phyloP scores from a whole-genome alignment of 2,113 vertebrate species.

The Prunella himalayana region DNA sequence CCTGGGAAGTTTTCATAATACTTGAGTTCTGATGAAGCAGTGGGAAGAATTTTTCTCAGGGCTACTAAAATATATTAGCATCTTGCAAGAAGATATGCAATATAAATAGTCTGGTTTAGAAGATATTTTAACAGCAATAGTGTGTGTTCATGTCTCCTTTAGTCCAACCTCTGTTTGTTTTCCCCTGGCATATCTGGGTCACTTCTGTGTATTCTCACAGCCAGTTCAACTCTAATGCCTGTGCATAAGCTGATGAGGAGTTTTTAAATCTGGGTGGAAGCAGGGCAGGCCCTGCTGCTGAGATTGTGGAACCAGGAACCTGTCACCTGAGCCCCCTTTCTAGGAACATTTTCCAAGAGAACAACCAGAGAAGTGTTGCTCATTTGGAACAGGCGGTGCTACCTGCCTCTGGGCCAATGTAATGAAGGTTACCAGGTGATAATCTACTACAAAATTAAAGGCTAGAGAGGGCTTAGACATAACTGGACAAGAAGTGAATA shows the following conservation, averaged over 20 bases:
- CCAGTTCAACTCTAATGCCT: neutral
- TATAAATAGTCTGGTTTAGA: neutral
- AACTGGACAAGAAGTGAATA: neutral
- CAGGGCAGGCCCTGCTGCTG: neutral
- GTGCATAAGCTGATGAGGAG: neutral
- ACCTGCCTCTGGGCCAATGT: rapidly evolving
- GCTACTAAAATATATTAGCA: neutral
- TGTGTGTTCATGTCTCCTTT: neutral
- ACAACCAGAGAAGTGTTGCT: neutral
- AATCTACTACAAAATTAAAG: neutral
- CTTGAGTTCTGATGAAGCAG: neutral
- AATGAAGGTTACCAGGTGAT: neutral
- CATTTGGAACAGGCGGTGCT: neutral
- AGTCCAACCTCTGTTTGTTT: neutral
- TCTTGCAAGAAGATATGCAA: neutral
- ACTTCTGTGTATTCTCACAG: neutral
- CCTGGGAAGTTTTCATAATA: neutral
- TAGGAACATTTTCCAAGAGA: neutral
- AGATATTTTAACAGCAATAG: neutral
- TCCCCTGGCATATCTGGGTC: neutral
- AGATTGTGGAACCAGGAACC: neutral
- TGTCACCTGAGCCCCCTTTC: neutral
- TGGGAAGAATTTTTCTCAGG: neutral
- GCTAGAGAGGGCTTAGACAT: neutral
- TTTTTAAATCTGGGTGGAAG: neutral